Base-by-base conservation (phyloP, 2,797 vertebrate genomes). In the Enteromius fasciolatus region DNA sequence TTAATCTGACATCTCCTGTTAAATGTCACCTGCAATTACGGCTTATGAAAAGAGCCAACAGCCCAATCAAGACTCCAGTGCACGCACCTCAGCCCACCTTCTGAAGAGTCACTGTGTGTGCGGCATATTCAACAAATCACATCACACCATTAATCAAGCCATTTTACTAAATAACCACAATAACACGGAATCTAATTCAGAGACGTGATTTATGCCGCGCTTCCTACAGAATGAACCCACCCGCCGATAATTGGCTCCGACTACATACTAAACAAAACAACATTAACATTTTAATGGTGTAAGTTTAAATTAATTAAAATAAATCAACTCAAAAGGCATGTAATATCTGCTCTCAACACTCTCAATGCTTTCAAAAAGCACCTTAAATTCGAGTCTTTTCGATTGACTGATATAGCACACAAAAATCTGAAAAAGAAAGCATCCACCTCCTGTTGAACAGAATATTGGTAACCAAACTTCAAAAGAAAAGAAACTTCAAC, bases 21-120 rank as follows among this genome's bases (percentile, higher is more conserved):
- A 90, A 92, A 93, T 92, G 92, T 87, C 92, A 91, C 68, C 84
- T 25, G 86, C 86, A 92, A 90, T 93, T 91, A 92, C 83, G 31
- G 80, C 85, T 90, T 86, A 90, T 87, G 83, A 91, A 90, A 75
- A 68, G 83, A 80, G 31, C 83, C 80, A 70, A 82, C 83, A 80
- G 84, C 83, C 70, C 86, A 90, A 88, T 91, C 89, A 90, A 86
- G 90, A 78, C 52, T 73, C 78, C 25, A 28, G 74, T 74, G 1
- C 57, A 1, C 50, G 79, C 82, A 86, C 80, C 83, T 83, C 81
- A 81, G 80, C 81, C 68, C 81, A 81, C 50, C 41, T 78, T 76
- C 82, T 33, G 76, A 44, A 59, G 23, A 76, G 28, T 33, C 25
- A 44, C 15, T 25, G 46, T 28, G 44, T 18, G 72, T 20, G 69